Evolutionary conservation across 1,140 invertebrate species (phyloP), one percentile per base, ranked within the genome.

Genomic region (Psix sp.): DNA sequence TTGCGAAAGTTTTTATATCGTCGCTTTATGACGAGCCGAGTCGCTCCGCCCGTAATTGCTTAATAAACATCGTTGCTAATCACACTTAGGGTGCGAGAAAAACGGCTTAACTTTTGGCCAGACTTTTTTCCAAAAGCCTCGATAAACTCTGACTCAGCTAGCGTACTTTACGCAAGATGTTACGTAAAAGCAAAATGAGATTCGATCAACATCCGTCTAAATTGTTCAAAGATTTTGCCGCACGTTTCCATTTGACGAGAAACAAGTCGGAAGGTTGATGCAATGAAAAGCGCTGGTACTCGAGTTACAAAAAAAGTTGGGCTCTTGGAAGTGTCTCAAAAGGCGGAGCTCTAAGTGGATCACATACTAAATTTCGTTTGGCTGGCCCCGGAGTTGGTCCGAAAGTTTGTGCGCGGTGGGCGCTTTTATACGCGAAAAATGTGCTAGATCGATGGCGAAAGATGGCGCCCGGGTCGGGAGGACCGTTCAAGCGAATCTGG

Each of bases 351-450:
- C 77, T 85, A 87, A 86, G 82, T 86, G 81, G 86, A 86, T 87
- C 85, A 86, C 84, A 87, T 84, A 86, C 84, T 85, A 86, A 86
- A 86, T 85, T 86, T 83, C 82, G 81, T 86, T 85, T 84, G 72
- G 77, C 77, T 68, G 80, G 74, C 78, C 81, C 72, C 72, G 70
- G 38, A 54, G 33, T 46, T 39, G 51, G 72, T 36, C 49, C 46
- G 21, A 60, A 59, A 66, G 17, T 35, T 56, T 45, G 40, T 24
- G 51, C 20, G 43, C n/a, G 16, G 7, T 31, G 59, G 7, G 11
- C 5, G 10, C 16, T 56, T 71, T 56, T 51, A 18, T 39, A 17
- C 18, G 39, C 42, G 59, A 24, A 56, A 66, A 52, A 59, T 33
- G 15, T 11, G 21, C 31, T 15, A 52, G 20, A 57, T 72, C 46